Evolutionary conservation across 2,888 invertebrate species (phyloP), one percentile per base, ranked within the genome.

Genomic region (Drosophila leonis): DNA sequence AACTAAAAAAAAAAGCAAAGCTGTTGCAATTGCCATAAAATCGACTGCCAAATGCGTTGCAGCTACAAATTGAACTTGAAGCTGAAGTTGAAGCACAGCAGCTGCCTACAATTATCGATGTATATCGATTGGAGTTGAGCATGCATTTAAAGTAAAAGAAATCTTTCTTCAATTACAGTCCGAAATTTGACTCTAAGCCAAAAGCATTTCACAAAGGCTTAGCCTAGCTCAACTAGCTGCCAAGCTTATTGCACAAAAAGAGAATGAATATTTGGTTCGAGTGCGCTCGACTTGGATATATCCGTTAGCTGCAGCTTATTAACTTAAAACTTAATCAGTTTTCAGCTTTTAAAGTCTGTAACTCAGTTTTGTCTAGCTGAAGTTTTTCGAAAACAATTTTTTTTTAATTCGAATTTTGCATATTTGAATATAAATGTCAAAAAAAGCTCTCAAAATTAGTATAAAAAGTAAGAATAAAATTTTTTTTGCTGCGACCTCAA

Each of bases 11-110:
- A 15, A 20, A 52, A 51, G 1, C 33, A 20, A 55, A 55, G 49
- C 52, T 76, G 67, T 72, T 72, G 65, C 77, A 68, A 63, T 65
- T 62, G 65, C 61, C 56, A 71, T 48, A 39, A 66, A 66, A 67
- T 51, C 51, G 61, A 56, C 65, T 67, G 63, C 67, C 75, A 74
- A 78, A 67, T 51, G 70, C 69, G 65, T 59, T 46, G 37, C 54
- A 54, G 12, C 39, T 29, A 10, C 10, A 49, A 52, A 37, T 52
- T 52, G 35, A 52, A 52, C 20, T 52, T 52, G 52, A 52, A 52
- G 37, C 9, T 10, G 24, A 52, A 24, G 35, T 27, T 10, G 37
- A 24, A 20, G 31, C 31, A 49, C 49, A 33, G 37, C 37, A 54
- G 54, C 54, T 54, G 54, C 24, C 10, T 6, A 18, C 39, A 54